Evolutionary conservation across 2,113 vertebrate genomes (phyloP).

Genomic region (Nannospalax galili): DNA sequence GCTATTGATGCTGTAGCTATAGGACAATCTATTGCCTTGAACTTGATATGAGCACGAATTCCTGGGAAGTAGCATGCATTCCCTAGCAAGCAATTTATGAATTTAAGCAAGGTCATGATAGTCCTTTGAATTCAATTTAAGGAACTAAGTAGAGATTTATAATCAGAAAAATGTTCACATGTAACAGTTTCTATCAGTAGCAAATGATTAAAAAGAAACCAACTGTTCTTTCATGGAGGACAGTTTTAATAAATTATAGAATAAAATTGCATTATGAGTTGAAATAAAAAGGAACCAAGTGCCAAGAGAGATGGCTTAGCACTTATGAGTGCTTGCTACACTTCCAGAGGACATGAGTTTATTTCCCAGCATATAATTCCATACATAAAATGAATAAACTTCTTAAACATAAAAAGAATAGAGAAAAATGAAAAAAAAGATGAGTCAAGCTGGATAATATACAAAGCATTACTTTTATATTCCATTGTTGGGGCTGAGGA

Average conservation of each 20-base stretch:
- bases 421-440: background rate
- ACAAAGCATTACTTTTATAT: background rate
- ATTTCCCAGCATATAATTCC: background rate
- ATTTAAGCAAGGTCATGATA: background rate
- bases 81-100: slow-evolving; percentile 35
- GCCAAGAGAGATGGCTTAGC: background rate
- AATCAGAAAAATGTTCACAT: background rate
- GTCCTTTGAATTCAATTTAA: slow-evolving; percentile 25
- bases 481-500: background rate
- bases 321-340: too few relatives aligned
- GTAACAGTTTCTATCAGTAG: background rate
- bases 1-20: background rate
- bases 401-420: background rate
- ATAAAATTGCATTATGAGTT: slow-evolving; percentile 30
- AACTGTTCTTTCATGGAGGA: slow-evolving; percentile 41
- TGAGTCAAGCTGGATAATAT: background rate
- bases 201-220: background rate
- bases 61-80: background rate
- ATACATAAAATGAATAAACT: background rate
- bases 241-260: background rate
- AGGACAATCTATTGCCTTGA: background rate
- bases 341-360: background rate
- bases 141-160: background rate
- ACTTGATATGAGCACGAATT: background rate
- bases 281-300: background rate